Evolutionary conservation across 1,140 invertebrate genomes (phyloP).

Genomic region (Mizuhopecten yessoensis): DNA sequence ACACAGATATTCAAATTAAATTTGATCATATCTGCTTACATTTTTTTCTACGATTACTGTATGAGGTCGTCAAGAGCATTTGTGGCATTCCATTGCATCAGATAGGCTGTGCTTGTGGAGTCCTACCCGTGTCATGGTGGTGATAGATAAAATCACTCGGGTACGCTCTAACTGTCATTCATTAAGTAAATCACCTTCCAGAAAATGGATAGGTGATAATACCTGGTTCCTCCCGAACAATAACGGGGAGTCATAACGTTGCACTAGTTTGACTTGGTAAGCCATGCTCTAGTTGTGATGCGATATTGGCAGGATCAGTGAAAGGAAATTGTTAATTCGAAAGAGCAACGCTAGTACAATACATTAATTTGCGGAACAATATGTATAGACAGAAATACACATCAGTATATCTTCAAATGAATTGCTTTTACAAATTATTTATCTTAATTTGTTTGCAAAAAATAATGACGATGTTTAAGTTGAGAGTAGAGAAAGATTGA

Average conservation of each 20-base stretch:
- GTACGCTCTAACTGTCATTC: background rate
- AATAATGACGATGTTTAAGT: no score
- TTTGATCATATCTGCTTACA: constrained; percentile 6
- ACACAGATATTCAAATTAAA: background rate
- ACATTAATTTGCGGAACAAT: no score
- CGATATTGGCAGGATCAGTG: no score
- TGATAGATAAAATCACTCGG: background rate
- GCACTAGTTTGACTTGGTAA: background rate
- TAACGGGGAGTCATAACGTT: background rate
- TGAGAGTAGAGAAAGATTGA: no score
- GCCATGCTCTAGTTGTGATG: background rate
- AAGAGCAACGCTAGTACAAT: no score
- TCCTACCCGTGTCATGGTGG: background rate
- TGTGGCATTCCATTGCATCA: background rate
- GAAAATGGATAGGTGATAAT: background rate
- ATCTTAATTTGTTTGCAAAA: no score
- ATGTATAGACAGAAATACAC: no score
- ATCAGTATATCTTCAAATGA: no score
- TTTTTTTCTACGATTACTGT: background rate
- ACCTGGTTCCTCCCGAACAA: background rate
- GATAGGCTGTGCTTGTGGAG: background rate
- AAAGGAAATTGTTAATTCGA: no score
- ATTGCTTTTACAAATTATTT: no score
- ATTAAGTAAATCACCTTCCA: background rate
- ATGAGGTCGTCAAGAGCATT: background rate